Evolutionary conservation across 1,140 invertebrate species (phyloP).

Genomic region (Mercenaria mercenaria): DNA sequence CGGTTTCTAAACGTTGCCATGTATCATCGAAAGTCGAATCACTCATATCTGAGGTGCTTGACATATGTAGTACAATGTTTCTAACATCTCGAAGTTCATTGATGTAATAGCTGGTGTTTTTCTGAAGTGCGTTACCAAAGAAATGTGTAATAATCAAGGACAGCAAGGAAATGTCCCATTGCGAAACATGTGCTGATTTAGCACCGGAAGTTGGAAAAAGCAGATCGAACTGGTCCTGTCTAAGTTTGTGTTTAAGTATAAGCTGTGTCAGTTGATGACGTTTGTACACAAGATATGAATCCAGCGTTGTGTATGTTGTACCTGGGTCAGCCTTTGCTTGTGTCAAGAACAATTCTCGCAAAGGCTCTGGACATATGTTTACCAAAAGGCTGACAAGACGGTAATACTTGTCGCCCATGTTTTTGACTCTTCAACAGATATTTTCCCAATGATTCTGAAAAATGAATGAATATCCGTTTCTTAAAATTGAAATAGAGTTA

Average conservation of each 20-base stretch:
- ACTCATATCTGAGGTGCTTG: background rate
- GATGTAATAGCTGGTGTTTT: background rate
- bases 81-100: background rate
- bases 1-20: background rate
- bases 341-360: background rate
- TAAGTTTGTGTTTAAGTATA: background rate
- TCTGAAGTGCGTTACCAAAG: no score
- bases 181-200: background rate
- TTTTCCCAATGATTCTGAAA: no score
- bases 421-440: no score
- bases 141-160: background rate
- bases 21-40: background rate
- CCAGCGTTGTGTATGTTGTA: background rate
- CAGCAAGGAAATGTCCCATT: conserved; percentile 6
- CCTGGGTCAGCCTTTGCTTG: background rate
- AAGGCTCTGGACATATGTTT: background rate
- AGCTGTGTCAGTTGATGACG: background rate
- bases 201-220: background rate
- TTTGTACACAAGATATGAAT: background rate
- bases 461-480: no score
- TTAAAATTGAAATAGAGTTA: no score
- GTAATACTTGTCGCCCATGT: background rate
- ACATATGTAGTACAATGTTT: background rate
- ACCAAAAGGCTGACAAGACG: background rate
- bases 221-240: background rate